Evolutionary conservation across 2,888 invertebrate species (phyloP).

Genomic region (Uloborus plumipes): DNA sequence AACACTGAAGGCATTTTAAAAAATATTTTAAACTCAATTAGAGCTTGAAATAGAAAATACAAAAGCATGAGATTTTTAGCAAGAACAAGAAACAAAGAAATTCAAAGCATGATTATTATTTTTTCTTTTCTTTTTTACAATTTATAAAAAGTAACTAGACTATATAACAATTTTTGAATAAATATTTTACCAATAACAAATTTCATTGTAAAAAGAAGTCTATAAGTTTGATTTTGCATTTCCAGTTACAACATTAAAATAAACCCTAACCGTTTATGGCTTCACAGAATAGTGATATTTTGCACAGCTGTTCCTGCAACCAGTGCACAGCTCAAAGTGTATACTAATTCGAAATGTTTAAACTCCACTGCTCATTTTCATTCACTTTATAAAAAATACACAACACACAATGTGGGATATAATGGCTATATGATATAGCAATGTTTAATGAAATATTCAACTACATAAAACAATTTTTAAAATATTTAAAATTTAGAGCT

Average conservation of each 20-base stretch:
- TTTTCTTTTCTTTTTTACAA: conserved; percentile 1
- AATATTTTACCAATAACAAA: conserved; percentile 18
- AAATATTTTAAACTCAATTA: not conserved
- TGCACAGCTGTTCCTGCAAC: conserved; percentile 30
- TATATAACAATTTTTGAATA: conserved; percentile 18
- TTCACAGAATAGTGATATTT: conserved; percentile 11
- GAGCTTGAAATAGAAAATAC: not conserved
- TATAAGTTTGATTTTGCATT: not conserved
- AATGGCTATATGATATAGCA: conserved; percentile 19
- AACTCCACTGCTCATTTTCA: not conserved
- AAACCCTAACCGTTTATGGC: conserved; percentile 6
- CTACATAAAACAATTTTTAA: conserved; percentile 4
- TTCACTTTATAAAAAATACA: conserved; percentile 34
- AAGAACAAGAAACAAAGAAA: too few relatives aligned
- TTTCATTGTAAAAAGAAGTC: too few relatives aligned
- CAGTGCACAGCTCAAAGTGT: conserved; percentile 38
- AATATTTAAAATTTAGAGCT: conserved; percentile 21
- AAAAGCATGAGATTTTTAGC: conserved; percentile 4
- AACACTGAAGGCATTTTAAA: conserved; percentile 6
- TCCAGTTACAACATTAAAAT: conserved; percentile 25
- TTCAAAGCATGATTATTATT: not conserved
- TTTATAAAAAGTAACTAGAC: conserved; percentile 21
- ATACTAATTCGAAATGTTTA: not conserved
- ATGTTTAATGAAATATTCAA: conserved; percentile 12
- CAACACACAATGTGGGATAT: conserved; percentile 27